Conservation (phyloP, 2,888 invertebrate genomes). For the Sympetrum striolatum region DNA sequence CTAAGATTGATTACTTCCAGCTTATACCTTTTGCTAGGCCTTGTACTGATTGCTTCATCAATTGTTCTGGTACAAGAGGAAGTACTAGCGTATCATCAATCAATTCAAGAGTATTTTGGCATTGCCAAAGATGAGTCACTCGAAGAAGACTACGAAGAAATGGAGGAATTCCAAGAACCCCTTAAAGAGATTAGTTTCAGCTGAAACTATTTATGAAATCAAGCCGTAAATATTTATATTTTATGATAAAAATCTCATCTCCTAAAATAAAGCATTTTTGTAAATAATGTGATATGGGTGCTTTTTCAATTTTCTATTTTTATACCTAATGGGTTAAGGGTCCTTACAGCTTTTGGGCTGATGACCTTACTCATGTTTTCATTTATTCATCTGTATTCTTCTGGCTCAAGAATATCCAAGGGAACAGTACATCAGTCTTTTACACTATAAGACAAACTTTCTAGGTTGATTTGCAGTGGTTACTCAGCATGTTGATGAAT, state of each 20-base stretch:
- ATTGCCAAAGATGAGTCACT: constrained; percentile 63
- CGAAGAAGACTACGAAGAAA: not conserved
- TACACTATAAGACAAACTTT: too few relatives aligned
- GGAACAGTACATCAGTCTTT: too few relatives aligned
- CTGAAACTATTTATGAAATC: not conserved
- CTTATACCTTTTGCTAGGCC: constrained; percentile 78
- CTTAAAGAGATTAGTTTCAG: not conserved
- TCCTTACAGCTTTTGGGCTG: too few relatives aligned
- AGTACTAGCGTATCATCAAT: constrained; percentile 71
- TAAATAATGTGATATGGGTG: too few relatives aligned
- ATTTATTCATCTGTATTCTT: too few relatives aligned
- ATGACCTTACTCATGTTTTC: too few relatives aligned
- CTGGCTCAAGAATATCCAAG: too few relatives aligned
- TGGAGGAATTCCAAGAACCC: not conserved
- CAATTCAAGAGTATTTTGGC: constrained; percentile 63
- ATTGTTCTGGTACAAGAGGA: constrained; percentile 85
- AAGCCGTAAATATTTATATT: not conserved
- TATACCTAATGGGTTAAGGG: too few relatives aligned
- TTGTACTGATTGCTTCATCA: constrained; percentile 83
- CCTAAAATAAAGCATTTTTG: too few relatives aligned
- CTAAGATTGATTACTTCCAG: constrained; percentile 81
- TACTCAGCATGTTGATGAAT: too few relatives aligned
- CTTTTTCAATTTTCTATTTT: too few relatives aligned
- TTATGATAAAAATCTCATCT: not conserved
- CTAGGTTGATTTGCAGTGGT: too few relatives aligned